Evolutionary conservation across 2,113 vertebrate species (phyloP), one percentile per base, ranked within the genome.

Genomic region (Rhinolophus sinicus): DNA sequence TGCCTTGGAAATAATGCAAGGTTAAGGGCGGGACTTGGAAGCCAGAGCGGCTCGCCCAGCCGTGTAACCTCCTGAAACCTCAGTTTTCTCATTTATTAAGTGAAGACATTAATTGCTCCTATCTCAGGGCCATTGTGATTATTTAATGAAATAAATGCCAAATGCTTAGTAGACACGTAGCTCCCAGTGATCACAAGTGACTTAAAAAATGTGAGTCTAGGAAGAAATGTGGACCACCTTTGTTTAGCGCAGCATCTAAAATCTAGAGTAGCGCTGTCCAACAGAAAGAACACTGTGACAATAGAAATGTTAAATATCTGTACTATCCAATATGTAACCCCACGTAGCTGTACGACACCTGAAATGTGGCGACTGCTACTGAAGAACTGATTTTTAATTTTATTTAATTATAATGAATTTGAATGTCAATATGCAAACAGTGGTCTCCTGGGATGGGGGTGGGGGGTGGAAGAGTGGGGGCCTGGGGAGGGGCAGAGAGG

Each of bases 131-230:
- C 38, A n/a, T 76, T 70, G 85, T 83, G 67, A 82, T 82, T 72
- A 77, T 82, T 77, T 70, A 69, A 87, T 72, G 47, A 90, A 83
- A 56, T 58, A 70, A 69, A 70, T 19, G 50, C 30, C 38, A 81
- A 70, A 77, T 90, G 21, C 54, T 87, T 44, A n/a, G 47, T 65
- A 58, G 58, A 40, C n/a, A 81, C 19, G 24, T 38, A 56, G 40
- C 67, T 64, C 26, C 21, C 70, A 89, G 3, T 70, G 73, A 83
- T 18, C 2, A 21, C 7, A 70, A 30, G 16, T 19, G 26, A 28
- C 38, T 92, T 82, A 35, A 76, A 84, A 70, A 13, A 8, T 2
- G 82, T 64, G 16, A 76, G 33, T 16, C 4, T 64, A 33, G 10
- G 60, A 58, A 62, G 75, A 69, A 28, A 33, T 60, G n/a, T 30